Conservation (phyloP, 2,113 vertebrate genomes). For the Illadopsis cleaveri region DNA sequence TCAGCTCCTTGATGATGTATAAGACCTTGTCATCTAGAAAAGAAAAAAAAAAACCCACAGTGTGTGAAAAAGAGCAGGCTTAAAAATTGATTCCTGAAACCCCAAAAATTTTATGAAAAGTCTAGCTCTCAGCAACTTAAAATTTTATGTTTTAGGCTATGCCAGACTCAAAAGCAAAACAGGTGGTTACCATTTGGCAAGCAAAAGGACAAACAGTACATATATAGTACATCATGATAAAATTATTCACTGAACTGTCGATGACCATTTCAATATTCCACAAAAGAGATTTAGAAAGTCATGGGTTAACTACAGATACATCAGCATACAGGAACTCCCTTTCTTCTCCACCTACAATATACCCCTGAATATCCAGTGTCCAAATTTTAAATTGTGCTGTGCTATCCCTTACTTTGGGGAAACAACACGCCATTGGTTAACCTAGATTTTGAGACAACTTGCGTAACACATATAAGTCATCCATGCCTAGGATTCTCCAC, state of each 20-base stretch:
- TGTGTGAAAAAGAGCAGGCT: neutral
- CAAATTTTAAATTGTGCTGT: neutral
- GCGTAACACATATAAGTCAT: neutral
- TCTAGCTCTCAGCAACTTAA: neutral
- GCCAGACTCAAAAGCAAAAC: neutral
- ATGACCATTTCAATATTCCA: neutral
- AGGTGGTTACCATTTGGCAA: neutral
- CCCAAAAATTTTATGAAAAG: neutral
- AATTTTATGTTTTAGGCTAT: neutral
- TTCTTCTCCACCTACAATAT: neutral
- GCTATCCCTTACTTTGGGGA: neutral
- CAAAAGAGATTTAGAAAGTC: neutral
- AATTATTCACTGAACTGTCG: neutral
- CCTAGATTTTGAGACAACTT: neutral
- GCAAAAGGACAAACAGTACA: neutral
- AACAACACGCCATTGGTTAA: neutral
- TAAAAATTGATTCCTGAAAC: neutral
- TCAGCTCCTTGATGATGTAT: constrained; percentile 89
- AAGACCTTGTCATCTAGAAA: constrained; percentile 88
- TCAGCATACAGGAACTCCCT: neutral
- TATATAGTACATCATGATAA: neutral
- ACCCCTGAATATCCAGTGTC: neutral
- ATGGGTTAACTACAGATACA: neutral
- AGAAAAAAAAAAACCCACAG: neutral
- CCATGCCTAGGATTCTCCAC: neutral